A percentile compares a stretch with the other conserved stretches of the same genome.
Conservation (phyloP, 2,113 vertebrate species). For the Sarotherodon lohbergeri region DNA sequence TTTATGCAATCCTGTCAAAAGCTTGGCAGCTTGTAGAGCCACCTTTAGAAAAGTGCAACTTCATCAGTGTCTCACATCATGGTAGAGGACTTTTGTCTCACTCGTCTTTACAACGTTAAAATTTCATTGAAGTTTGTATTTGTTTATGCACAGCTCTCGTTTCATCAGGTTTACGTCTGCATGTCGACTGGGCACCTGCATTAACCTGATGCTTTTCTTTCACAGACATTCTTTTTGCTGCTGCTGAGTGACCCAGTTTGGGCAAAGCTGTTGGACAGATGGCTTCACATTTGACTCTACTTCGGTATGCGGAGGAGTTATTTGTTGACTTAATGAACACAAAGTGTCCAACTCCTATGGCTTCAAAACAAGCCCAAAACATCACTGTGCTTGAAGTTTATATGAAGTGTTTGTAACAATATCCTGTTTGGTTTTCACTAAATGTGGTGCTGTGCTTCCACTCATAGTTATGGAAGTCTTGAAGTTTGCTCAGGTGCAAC, state of each 20-base stretch:
- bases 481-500: not conserved
- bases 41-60: not conserved
- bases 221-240: not conserved
- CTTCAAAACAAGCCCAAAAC: not conserved
- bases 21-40: not conserved
- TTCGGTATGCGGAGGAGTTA: not conserved
- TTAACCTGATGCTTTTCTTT: not conserved
- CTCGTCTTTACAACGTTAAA: rapidly evolving
- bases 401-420: not conserved
- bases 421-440: not conserved
- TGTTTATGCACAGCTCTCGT: not conserved
- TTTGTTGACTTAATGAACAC: not conserved
- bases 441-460: not conserved
- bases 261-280: not conserved
- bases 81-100: not conserved
- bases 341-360: not conserved
- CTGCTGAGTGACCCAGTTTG: not conserved
- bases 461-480: not conserved
- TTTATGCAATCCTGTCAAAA: not conserved
- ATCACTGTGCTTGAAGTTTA: not conserved
- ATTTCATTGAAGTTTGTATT: rapidly evolving
- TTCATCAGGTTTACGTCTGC: rapidly evolving
- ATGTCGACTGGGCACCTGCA: not conserved
- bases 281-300: not conserved
- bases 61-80: not conserved